Percentiles rank a stretch among this genome's conserved stretches.
These are phyloP conservation scores for roundworm (Caenorhabditis elegans) DNA, from an alignment of 1,140 invertebrate genomes.

Conservation along the genomic window DNA sequence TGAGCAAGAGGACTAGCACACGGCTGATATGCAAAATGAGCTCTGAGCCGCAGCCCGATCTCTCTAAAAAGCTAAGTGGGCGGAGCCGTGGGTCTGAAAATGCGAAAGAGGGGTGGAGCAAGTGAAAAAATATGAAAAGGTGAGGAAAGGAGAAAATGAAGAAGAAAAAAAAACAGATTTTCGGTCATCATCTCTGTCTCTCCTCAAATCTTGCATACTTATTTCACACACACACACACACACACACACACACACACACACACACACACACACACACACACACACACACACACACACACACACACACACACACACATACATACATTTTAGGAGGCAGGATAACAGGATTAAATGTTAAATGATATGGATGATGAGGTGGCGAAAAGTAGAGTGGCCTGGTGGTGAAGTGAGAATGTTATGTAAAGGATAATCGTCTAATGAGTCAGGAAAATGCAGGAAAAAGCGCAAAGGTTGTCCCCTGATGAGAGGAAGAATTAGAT, in stretches of 20 bases:
- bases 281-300: conserved; percentile 5
- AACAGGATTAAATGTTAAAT: conserved; percentile 33
- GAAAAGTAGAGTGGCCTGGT: background rate
- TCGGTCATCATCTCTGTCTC: conserved; percentile 14
- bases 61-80: background rate
- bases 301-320: background rate
- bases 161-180: conserved; percentile 11
- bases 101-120: background rate
- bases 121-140: no score
- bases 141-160: no score
- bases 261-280: background rate
- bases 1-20: background rate
- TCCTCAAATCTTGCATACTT: no score
- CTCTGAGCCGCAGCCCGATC: background rate
- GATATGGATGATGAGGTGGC: conserved; percentile 23
- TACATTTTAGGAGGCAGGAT: conserved; percentile 24
- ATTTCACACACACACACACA: background rate
- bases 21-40: background rate
- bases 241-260: background rate
- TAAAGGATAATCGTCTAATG: conserved; percentile 23
- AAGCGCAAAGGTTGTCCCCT: background rate
- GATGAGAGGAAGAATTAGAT: background rate
- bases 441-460: conserved; percentile 2
- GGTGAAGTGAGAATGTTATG: background rate
- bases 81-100: conserved; percentile 7